Evolutionary conservation across 2,113 vertebrate species (phyloP).

Genomic region (Archilochus colubris): DNA sequence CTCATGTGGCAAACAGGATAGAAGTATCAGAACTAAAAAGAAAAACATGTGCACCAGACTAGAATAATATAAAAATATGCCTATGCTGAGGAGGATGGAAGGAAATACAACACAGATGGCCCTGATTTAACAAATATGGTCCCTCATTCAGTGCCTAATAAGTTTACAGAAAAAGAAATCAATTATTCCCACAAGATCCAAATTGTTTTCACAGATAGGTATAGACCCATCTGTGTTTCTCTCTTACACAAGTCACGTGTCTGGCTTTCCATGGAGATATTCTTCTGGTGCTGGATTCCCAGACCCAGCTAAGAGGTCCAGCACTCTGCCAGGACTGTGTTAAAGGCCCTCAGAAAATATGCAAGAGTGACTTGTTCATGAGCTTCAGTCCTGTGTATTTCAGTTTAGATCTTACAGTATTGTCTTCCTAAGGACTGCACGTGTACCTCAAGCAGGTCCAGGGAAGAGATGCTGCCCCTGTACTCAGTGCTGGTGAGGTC

Average conservation of each 20-base stretch:
- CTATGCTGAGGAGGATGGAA: neutral
- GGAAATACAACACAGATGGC: neutral
- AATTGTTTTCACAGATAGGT: neutral
- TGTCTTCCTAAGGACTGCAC: neutral
- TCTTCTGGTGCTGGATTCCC: fast-evolving
- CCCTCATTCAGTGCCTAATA: neutral
- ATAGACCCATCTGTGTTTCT: neutral
- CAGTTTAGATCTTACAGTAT: neutral
- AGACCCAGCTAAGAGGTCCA: neutral
- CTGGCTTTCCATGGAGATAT: fast-evolving
- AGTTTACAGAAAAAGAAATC: neutral
- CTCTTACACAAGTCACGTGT: fast-evolving
- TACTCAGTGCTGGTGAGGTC: too few relatives aligned
- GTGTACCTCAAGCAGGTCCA: neutral
- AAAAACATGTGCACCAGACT: neutral
- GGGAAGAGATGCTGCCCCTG: too few relatives aligned
- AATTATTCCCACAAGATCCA: neutral
- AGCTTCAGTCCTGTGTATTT: neutral
- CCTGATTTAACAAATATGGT: neutral
- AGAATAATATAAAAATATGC: neutral
- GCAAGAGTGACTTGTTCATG: neutral
- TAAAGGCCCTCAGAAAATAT: neutral
- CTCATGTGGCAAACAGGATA: neutral
- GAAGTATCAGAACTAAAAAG: neutral
- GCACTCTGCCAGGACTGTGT: neutral